Evolutionary conservation across 2,797 vertebrate genomes (phyloP).

Genomic region (Benthosema pterotum): DNA sequence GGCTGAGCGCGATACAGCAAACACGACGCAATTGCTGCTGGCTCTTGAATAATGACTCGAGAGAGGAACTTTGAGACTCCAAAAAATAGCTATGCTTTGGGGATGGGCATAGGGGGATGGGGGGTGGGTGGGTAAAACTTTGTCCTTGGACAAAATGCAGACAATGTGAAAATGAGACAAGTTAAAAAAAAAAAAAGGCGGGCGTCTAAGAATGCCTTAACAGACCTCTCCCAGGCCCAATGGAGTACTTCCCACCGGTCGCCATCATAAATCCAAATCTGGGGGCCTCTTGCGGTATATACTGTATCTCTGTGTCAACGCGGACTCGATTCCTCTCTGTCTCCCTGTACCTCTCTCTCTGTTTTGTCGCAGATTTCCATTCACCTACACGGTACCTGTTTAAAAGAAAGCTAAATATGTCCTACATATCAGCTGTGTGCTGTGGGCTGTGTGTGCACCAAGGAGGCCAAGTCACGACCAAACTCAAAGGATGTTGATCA

Average conservation of each 20-base stretch:
- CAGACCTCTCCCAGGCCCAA: conserved; percentile 41
- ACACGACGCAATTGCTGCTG: not conserved
- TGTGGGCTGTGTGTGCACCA: conserved; percentile 30
- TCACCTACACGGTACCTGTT: conserved; percentile 55
- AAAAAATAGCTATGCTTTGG: conserved; percentile 36
- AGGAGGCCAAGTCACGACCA: conserved; percentile 55
- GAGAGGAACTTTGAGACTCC: conserved; percentile 31
- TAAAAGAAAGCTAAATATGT: conserved; percentile 48
- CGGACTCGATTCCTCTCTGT: conserved; percentile 48
- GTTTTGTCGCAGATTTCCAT: conserved; percentile 47
- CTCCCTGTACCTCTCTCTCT: conserved; percentile 23
- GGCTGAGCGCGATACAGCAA: not conserved
- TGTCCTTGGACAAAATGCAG: conserved; percentile 57
- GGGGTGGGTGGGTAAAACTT: conserved; percentile 4
- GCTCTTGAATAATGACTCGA: conserved; percentile 20
- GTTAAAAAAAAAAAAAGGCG: conserved; percentile 53
- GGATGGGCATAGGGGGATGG: not conserved
- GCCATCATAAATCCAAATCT: conserved; percentile 71
- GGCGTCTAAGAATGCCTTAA: conserved; percentile 44
- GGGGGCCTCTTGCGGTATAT: conserved; percentile 48
- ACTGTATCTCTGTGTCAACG: conserved; percentile 40
- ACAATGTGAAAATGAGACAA: conserved; percentile 53
- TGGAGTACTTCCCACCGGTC: conserved; percentile 38
- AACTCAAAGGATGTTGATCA: conserved; percentile 83
- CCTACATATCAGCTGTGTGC: conserved; percentile 58